Evolutionary conservation across 2,797 vertebrate species (phyloP).

Genomic region (Melanotaenia maccullochi): DNA sequence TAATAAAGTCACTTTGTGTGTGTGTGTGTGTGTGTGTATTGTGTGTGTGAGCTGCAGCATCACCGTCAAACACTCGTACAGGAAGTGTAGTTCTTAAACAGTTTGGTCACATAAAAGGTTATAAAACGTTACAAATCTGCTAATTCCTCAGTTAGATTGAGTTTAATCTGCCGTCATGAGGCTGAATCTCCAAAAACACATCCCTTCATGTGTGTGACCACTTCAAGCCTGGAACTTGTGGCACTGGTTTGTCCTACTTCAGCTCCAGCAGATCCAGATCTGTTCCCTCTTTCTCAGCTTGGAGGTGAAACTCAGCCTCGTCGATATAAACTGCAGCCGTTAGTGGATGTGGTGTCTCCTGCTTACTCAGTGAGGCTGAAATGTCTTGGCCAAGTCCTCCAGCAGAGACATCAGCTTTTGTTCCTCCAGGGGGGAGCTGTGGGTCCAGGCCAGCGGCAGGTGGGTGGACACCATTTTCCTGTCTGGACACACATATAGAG

Average conservation of each 20-base stretch:
- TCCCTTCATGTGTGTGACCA: neutral
- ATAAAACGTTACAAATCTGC: constrained; percentile 15
- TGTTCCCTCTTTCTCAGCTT: neutral
- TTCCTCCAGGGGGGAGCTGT: constrained; percentile 81
- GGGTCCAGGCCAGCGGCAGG: constrained; percentile 86
- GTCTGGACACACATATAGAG: constrained; percentile 67
- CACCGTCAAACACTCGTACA: constrained; percentile 40
- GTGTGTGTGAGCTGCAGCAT: constrained; percentile 15
- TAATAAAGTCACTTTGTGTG: constrained; percentile 66
- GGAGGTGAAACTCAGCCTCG: constrained; percentile 26
- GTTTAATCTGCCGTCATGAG: constrained; percentile 19
- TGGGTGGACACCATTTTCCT: constrained; percentile 79
- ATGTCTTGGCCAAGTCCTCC: constrained; percentile 84
- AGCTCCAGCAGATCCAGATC: constrained; percentile 3
- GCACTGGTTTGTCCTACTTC: constrained; percentile 4
- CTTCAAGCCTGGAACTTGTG: neutral
- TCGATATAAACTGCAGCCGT: constrained; percentile 26
- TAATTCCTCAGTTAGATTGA: neutral
- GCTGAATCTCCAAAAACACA: constrained; percentile 23
- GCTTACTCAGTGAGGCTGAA: constrained; percentile 80
- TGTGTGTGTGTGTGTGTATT: too few species aligned
- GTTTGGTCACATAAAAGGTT: constrained; percentile 10
- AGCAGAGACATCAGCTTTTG: constrained; percentile 83
- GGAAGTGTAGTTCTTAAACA: constrained; percentile 24
- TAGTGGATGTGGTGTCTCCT: constrained; percentile 33